Base-by-base conservation (phyloP, 1,140 invertebrate genomes). In the Bradysia coprophila region DNA sequence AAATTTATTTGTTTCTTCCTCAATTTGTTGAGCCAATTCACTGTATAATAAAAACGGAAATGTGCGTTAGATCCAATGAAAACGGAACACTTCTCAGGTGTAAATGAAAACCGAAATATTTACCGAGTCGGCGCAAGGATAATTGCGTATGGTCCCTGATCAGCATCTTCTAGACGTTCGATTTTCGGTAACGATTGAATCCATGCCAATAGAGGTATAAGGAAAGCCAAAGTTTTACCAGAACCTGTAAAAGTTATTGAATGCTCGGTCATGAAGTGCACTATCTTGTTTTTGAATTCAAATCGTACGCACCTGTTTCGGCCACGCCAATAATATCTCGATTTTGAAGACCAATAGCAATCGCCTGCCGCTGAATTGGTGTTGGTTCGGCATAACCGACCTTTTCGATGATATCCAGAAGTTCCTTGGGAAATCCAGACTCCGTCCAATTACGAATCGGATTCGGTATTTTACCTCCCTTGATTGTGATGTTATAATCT, bases 321-420 rank as follows among this genome's bases (percentile, higher is more conserved):
- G 96, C 96, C 11, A 99, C 93, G 62, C 96, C 96, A 56, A 99
- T 99, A 51, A 99, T 98, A 59, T 99, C 96, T 38, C 96, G 71
- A 65, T 99, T 99, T 63, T 98, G 81, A 49, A 98, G 67, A 41
- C 96, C 96, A 63, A 99, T 98, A 1, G 96, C 93, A 60, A 99
- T 99, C 38, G 95, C 96, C 66, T 98, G 94, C 48, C 94, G 67
- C 61, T 99, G 96, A 68, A 99, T 99, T 8, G 96, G 96, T 2
- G 96, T 98, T 3, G 97, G 89, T 52, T 98, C 96, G 66, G 86
- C 91, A 52, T 98, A 98, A 10, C 93, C 94, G 49, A 96, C 84
- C 66, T 86, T 81, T 45, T 91, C 80, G 51, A 98, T 93, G 38
- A 98, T 91, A 33, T 97, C 91, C 51, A 90, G 71, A 46, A 99